Conservation (phyloP, 2,888 invertebrate genomes). For the Caenorhabditis sp. region DNA sequence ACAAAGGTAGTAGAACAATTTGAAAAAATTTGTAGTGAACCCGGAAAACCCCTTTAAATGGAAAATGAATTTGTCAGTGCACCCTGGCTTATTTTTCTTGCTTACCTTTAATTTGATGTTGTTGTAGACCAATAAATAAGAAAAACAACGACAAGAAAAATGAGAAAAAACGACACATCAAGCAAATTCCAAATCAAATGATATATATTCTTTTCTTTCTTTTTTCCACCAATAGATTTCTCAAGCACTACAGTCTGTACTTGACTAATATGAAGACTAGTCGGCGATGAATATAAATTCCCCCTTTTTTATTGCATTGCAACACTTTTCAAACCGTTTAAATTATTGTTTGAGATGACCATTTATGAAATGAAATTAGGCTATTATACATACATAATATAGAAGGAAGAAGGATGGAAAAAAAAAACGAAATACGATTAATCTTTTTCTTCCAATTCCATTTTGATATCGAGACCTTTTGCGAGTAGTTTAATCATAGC, state of each 20-base stretch:
- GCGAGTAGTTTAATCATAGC: slow-evolving; percentile 22
- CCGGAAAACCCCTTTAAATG: no score
- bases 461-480: slow-evolving; percentile 19
- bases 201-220: not conserved
- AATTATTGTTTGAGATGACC: not conserved
- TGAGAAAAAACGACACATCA: not conserved
- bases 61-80: no score
- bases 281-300: not conserved
- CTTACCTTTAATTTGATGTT: not conserved
- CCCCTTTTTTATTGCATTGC: not conserved
- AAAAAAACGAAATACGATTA: not conserved
- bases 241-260: slow-evolving; percentile 1
- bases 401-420: not conserved
- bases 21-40: no score
- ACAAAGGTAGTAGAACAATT: no score
- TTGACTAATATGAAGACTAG: not conserved
- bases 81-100: no score
- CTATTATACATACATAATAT: not conserved
- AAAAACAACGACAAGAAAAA: not conserved
- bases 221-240: not conserved
- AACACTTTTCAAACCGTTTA: not conserved
- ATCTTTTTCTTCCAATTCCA: slow-evolving; percentile 29
- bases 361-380: not conserved
- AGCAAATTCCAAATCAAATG: not conserved
- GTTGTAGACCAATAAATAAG: slow-evolving; percentile 5